phyloP scores from a whole-genome alignment of 1,140 invertebrate species.

The Matsumurasca onukii region DNA sequence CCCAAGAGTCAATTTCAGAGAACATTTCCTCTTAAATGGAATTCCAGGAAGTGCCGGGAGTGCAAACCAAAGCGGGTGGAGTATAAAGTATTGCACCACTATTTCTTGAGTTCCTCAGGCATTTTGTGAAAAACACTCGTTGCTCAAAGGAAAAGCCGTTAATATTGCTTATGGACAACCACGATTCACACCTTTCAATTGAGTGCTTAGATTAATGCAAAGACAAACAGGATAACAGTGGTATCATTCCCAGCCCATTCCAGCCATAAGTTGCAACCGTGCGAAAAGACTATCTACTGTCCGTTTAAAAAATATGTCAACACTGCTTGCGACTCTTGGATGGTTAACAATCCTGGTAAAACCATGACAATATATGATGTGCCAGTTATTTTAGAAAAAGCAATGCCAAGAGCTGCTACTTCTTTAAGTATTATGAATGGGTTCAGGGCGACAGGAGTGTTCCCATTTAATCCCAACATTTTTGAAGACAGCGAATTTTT shows the following conservation, averaged over 20 bases:
- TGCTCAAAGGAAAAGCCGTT: too few species aligned
- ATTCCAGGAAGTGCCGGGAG: too few species aligned
- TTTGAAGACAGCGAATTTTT: slow-evolving; percentile 46
- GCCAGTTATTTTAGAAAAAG: slow-evolving; percentile 46
- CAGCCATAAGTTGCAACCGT: slow-evolving; percentile 46
- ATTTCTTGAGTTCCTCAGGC: too few species aligned
- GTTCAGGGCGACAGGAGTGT: slow-evolving; percentile 44
- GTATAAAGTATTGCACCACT: too few species aligned
- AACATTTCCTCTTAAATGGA: too few species aligned
- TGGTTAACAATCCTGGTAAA: slow-evolving; percentile 50
- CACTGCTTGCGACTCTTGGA: slow-evolving; percentile 48
- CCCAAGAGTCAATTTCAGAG: too few species aligned
- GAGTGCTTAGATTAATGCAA: too few species aligned
- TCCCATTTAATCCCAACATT: slow-evolving; percentile 45
- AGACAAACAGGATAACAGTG: slow-evolving; percentile 39
- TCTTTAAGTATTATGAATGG: slow-evolving; percentile 44
- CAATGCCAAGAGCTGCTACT: slow-evolving; percentile 47
- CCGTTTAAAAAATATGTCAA: slow-evolving; percentile 49
- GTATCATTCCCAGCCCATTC: slow-evolving; percentile 42
- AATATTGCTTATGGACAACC: too few species aligned
- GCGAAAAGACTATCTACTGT: slow-evolving; percentile 48
- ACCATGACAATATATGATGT: slow-evolving; percentile 54
- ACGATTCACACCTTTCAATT: too few species aligned
- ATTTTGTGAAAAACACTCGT: too few species aligned
- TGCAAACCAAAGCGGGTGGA: too few species aligned